Conservation (phyloP, 2,888 invertebrate species). For the Parthenolecanium corni region DNA sequence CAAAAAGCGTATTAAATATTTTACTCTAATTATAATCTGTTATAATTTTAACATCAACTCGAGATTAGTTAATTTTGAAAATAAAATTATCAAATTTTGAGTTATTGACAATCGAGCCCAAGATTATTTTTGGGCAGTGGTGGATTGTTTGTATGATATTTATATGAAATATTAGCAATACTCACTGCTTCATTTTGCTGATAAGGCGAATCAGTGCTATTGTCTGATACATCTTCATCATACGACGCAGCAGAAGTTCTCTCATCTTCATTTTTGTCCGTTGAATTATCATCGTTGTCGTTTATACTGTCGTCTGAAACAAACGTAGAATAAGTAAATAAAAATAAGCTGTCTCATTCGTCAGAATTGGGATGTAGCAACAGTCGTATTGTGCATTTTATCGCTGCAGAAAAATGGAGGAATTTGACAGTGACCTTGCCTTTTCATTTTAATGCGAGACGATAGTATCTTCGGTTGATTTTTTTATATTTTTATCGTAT, state of each 20-base stretch:
- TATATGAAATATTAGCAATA: no score
- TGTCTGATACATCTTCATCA: conserved; percentile 22
- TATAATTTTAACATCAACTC: no score
- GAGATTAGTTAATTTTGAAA: no score
- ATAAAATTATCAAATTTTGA: no score
- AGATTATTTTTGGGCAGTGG: no score
- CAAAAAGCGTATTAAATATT: no score
- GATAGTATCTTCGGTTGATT: conserved; percentile 5
- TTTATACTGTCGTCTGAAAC: conserved; percentile 57
- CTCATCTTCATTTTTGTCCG: conserved; percentile 25
- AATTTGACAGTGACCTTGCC: background rate
- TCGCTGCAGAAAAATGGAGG: background rate
- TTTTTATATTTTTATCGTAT: no score
- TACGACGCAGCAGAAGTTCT: conserved; percentile 23
- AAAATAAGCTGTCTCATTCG: conserved; percentile 40
- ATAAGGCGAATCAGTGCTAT: conserved; percentile 21
- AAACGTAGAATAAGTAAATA: conserved; percentile 57
- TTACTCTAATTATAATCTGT: no score
- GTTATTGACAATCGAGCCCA: no score
- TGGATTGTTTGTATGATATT: no score
- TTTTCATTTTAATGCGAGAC: no score
- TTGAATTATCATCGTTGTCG: conserved; percentile 23
- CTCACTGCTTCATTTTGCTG: conserved; percentile 18
- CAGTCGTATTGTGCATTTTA: no score
- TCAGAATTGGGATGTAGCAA: background rate